A percentile compares a stretch with the other conserved stretches of the same genome.
Conservation (phyloP, 1,140 invertebrate species). For the Drosophila watanabei region DNA sequence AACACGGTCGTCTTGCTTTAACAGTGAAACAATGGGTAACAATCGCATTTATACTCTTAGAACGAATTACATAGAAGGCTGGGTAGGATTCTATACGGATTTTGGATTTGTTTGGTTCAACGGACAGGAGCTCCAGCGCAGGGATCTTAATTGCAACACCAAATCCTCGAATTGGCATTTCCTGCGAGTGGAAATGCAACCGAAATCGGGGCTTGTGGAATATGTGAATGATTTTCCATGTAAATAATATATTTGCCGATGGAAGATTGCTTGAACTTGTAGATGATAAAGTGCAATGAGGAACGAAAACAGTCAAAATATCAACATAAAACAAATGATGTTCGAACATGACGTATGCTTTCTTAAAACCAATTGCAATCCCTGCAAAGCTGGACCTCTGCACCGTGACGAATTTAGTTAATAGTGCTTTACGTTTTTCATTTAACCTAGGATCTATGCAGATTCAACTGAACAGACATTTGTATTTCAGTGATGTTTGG, state of each 20-base stretch:
- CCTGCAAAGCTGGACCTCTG: conserved; percentile 9
- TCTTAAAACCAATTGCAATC: conserved; percentile 13
- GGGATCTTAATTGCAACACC: conserved; percentile 19
- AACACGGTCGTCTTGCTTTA: conserved; percentile 23
- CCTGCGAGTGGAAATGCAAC: conserved; percentile 61
- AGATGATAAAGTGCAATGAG: conserved; percentile 26
- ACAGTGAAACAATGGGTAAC: conserved; percentile 33
- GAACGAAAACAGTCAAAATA: conserved; percentile 61
- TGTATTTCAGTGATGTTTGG: conserved; percentile 51
- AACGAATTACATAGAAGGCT: conserved; percentile 28
- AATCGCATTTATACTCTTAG: conserved; percentile 37
- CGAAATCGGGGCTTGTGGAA: conserved; percentile 48
- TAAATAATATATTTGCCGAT: conserved; percentile 11
- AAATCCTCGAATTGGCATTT: conserved; percentile 70
- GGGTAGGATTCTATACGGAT: conserved; percentile 20
- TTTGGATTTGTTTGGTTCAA: neutral
- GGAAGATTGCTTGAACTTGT: neutral
- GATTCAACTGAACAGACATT: conserved; percentile 37
- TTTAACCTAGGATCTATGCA: conserved; percentile 36
- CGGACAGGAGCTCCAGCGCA: conserved; percentile 18
- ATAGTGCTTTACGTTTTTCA: conserved; percentile 10
- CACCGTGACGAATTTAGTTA: conserved; percentile 15
- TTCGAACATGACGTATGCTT: conserved; percentile 46
- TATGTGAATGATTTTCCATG: conserved; percentile 17
- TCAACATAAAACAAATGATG: conserved; percentile 64